These are phyloP conservation scores for Watsonalla binaria DNA, from an alignment of 2,888 invertebrate species.

Conservation along the genomic window DNA sequence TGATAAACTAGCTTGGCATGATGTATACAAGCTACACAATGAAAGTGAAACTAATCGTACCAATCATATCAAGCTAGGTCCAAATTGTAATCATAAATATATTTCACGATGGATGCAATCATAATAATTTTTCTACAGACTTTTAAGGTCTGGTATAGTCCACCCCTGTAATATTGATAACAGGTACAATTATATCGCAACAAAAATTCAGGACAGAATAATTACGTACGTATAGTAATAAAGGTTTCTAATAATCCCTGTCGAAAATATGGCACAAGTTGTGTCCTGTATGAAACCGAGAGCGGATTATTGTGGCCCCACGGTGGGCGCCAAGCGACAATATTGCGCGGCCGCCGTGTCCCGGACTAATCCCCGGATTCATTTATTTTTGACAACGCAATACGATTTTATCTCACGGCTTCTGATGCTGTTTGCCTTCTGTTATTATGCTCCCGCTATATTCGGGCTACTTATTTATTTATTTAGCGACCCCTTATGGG, in stretches of 20 bases:
- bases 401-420: slow-evolving; percentile 79
- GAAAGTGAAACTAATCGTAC: neutral
- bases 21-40: neutral
- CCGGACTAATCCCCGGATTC: slow-evolving; percentile 76
- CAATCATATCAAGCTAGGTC: no score
- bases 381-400: slow-evolving; percentile 80
- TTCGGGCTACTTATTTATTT: slow-evolving; percentile 75
- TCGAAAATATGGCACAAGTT: slow-evolving; percentile 19
- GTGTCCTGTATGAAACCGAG: slow-evolving; percentile 24
- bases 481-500: slow-evolving; percentile 66
- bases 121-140: no score
- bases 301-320: slow-evolving; percentile 63
- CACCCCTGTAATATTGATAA: neutral
- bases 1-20: slow-evolving; percentile 27
- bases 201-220: neutral
- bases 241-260: slow-evolving; percentile 20
- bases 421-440: slow-evolving; percentile 78
- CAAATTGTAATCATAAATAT: no score
- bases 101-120: no score
- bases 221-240: slow-evolving; percentile 6
- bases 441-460: slow-evolving; percentile 73
- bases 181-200: neutral
- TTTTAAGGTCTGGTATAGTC: no score
- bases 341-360: slow-evolving; percentile 71
- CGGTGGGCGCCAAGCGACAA: slow-evolving; percentile 64